Conservation (phyloP, 2,113 vertebrate genomes). For the Misgurnus mizolepis region DNA sequence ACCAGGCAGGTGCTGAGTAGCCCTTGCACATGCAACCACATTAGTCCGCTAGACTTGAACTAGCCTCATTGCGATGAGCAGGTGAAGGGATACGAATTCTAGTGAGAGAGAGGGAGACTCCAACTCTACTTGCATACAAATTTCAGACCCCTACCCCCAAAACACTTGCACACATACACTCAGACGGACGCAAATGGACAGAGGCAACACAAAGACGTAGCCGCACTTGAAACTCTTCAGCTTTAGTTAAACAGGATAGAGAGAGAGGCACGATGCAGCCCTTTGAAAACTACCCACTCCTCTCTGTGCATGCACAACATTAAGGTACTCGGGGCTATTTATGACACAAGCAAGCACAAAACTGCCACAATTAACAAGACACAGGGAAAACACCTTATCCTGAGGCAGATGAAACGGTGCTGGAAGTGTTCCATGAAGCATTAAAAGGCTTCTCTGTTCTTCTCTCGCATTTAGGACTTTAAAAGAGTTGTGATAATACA, state of each 20-base stretch:
- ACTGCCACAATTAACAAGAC: constrained; percentile 48
- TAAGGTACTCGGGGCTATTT: constrained; percentile 47
- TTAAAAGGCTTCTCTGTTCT: constrained; percentile 36
- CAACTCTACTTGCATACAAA: constrained; percentile 85
- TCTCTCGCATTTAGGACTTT: constrained; percentile 8
- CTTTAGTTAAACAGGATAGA: constrained; percentile 43
- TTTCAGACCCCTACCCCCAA: constrained; percentile 62
- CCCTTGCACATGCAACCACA: constrained; percentile 88
- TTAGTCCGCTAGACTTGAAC: constrained; percentile 88
- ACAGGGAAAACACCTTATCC: constrained; percentile 48
- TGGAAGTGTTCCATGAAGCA: constrained; percentile 15
- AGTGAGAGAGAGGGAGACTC: constrained; percentile 51
- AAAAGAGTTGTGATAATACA: constrained; percentile 48
- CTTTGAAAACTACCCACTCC: constrained; percentile 45
- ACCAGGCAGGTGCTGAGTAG: constrained; percentile 86
- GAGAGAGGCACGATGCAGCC: constrained; percentile 45
- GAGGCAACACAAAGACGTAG: constrained; percentile 51
- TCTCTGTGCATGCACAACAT: constrained; percentile 42
- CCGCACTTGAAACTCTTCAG: constrained; percentile 56
- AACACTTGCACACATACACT: constrained; percentile 33
- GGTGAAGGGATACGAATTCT: constrained; percentile 90
- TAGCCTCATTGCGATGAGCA: constrained; percentile 91
- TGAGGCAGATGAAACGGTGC: constrained; percentile 28
- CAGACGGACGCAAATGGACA: constrained; percentile 32
- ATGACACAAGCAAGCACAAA: constrained; percentile 45